Evolutionary conservation across 1,140 invertebrate genomes (phyloP), one percentile per base, ranked within the genome.

Genomic region (Geopemphigus sp.): DNA sequence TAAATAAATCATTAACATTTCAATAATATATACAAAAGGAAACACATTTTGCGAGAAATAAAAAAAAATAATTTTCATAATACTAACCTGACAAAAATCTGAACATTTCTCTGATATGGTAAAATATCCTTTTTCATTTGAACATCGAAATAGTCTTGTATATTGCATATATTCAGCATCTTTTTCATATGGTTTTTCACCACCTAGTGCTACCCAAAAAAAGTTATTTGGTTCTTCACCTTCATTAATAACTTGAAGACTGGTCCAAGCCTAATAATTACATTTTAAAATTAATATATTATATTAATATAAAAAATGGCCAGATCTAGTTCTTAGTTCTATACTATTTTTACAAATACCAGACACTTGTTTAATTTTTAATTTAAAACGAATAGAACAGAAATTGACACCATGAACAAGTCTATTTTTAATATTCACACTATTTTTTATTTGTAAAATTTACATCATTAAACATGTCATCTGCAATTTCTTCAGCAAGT

Each of bases 121-220:
- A 84, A 99, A 99, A 86, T 98, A 99, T 29, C 98, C 98, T 85
- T 98, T 98, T 84, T 99, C 98, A 86, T 99, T 99, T 12, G 97
- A 99, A 87, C 98, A 99, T 32, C 98, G 90, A 86, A 99, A 99
- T 12, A 99, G 87, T 81, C 98, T 88, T 4, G 95, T 96, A 85
- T 93, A 94, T 83, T 95, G 90, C 92, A 99, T 98, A 84, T 94
- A 99, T 73, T 93, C 92, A 0, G 95, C 95, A 85, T 96, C 91
- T 70, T 89, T 89, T 29, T 98, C 96, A 85, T 99, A 98, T 0
- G 92, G 90, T 85, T 97, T 98, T 82, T 92, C 92, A 0, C 96
- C 97, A 78, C 95, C 95, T 15, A 99, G 87, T 29, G 91, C 96
- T 61, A 98, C 91, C 98, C 98, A 99, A 85, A 98, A 99, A 88